Evolutionary conservation across 2,797 vertebrate genomes (phyloP), one percentile per base, ranked within the genome.

Genomic region (Smutsia gigantea): DNA sequence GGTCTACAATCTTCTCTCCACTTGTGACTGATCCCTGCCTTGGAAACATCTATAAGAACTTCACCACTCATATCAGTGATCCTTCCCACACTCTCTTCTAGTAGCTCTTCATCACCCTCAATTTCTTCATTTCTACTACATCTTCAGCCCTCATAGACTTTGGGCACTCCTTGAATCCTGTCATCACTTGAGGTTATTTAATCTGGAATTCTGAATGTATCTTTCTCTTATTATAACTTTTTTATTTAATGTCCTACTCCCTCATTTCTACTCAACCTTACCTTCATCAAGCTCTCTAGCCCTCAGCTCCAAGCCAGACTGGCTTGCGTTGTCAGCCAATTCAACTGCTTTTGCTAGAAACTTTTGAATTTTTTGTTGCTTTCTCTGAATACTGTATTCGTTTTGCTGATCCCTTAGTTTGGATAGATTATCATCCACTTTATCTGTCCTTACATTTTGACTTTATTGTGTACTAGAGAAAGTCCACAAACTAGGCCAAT

Each of bases 141-240:
- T 93, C 51, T 71, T 90, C 13, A 87, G 15, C 29, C 34, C 55
- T 89, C 53, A 29, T 29, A 92, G 66, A 79, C 23, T 29, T 90
- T 95, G 61, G 39, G 39, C 23, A 90, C 23, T 87, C 19, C 23
- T 92, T 83, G 46, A 78, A 91, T 39, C 53, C 53, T 34, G 46
- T 82, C 31, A 39, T 88, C 83, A 77, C 46, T 64, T 88, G 53
- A 88, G 88, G 88, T 29, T 42, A 6, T 87, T 91, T 94, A 91
- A 64, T 42, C 37, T 91, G 55, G 31, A 86, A 64, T 81, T 72
- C 49, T 64, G 57, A 72, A 78, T 83, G 19, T 84, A 7, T 77
- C 12, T 71, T 64, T 63, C 3, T 85, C 46, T 64, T 85, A 57
- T 64, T 5, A 85, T 51, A 51, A 71, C 23, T 77, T 92, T 84